These are phyloP conservation scores for Tipula confusa DNA, from an alignment of 2,888 invertebrate genomes.

Conservation along the genomic window DNA sequence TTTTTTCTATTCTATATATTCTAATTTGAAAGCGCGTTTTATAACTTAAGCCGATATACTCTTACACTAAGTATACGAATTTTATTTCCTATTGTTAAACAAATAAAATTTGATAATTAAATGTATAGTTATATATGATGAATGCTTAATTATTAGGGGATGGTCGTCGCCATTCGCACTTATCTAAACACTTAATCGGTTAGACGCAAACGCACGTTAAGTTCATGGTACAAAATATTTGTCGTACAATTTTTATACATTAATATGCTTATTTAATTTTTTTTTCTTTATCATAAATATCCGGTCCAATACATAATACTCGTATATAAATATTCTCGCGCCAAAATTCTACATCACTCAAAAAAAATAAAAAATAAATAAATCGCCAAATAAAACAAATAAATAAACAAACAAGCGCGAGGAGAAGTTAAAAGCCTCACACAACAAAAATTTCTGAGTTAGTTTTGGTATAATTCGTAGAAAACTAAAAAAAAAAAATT, in stretches of 20 bases:
- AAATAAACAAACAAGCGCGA: not conserved
- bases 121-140: not conserved
- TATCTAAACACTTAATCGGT: not conserved
- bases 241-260: not conserved
- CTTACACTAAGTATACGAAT: not conserved
- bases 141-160: not conserved
- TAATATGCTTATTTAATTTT: not conserved
- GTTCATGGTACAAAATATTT: not conserved
- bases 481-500: not conserved
- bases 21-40: not conserved
- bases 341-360: not conserved
- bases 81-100: not conserved
- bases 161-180: not conserved
- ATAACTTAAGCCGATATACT: not conserved
- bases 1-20: not conserved
- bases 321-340: not conserved
- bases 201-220: not conserved
- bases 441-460: not conserved
- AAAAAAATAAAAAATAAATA: too few relatives aligned
- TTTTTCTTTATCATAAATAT: not conserved
- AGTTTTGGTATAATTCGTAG: constrained; percentile 25
- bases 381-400: not conserved
- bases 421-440: not conserved
- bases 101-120: not conserved
- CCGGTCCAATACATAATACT: not conserved